Evolutionary conservation across 2,113 vertebrate species (phyloP), one percentile per base, ranked within the genome.

Genomic region (Nycticorax nycticorax): DNA sequence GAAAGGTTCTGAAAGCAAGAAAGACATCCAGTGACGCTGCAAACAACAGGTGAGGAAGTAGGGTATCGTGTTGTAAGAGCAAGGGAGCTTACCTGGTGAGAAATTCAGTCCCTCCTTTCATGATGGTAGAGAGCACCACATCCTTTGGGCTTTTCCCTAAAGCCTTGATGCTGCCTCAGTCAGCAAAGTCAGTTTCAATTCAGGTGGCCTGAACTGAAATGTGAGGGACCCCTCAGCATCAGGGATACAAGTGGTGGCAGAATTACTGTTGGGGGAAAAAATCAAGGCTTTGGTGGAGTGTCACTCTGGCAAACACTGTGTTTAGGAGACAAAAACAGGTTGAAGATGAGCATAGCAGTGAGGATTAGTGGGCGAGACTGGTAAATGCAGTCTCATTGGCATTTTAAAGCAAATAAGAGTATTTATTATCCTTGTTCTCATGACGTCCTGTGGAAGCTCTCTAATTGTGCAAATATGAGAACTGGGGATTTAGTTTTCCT

Each of bases 21-120:
- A 35, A 28, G 22, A 21, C 20, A 33, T 59, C 17, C 45, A 41
- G 33, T 39, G 23, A 60, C 20, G 37, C 23, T 53, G 56, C 68
- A 81, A 76, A 43, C 33, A 15, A n/a, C 28, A 86, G 57, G 24
- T 48, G 15, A 37, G 22, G 4, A 39, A 56, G 33, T 32, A 62
- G 5, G 1, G 2, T 62, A 14, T 57, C 59, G 11, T 1, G 0
- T 26, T 72, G 7, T 30, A 64, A 69, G n/a, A 87, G 20, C 26
- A 24, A 52, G 27, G 27, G 59, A 56, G 9, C 5, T 59, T 76
- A 27, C 12, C 10, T n/a, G 7, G 3, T 72, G 52, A 68, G 12
- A 63, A 73, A 37, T 52, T 43, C 16, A 24, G 7, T 47, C 27
- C 4, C 23, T 89, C 2, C 18, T 69, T 77, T 55, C 20, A 23